Evolutionary conservation across 1,140 invertebrate genomes (phyloP).

Genomic region (Meloidogyne hapla): DNA sequence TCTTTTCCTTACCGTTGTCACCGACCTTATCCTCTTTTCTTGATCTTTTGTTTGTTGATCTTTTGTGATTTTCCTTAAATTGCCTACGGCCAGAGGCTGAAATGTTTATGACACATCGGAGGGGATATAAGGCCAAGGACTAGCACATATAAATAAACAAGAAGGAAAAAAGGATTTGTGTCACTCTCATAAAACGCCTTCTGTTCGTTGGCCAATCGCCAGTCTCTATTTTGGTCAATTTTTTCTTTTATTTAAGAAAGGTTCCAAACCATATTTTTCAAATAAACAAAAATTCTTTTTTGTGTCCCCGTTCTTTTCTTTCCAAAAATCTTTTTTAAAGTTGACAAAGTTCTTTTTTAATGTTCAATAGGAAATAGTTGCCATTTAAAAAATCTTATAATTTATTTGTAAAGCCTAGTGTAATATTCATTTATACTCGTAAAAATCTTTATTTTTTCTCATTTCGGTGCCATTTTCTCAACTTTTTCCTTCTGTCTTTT

Average conservation of each 20-base stretch:
- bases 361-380: no score
- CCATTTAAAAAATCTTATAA: no score
- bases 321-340: not conserved
- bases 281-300: conserved; percentile 1
- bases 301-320: not conserved
- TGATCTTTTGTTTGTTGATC: not conserved
- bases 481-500: not conserved
- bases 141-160: not conserved
- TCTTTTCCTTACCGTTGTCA: not conserved
- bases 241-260: not conserved
- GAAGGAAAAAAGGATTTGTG: not conserved
- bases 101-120: not conserved
- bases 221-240: not conserved
- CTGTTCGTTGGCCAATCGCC: not conserved
- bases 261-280: not conserved
- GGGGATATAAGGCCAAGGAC: not conserved
- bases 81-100: not conserved
- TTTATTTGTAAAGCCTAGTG: no score
- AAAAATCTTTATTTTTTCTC: not conserved
- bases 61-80: not conserved
- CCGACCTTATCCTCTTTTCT: not conserved
- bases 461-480: not conserved
- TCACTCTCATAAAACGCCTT: conserved; percentile 1
- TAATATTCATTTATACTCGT: not conserved
- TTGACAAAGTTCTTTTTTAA: not conserved